Percentiles rank a stretch among this genome's conserved stretches.
phyloP scores from a whole-genome alignment of 1,140 invertebrate species.

The Ceratitis capitata region DNA sequence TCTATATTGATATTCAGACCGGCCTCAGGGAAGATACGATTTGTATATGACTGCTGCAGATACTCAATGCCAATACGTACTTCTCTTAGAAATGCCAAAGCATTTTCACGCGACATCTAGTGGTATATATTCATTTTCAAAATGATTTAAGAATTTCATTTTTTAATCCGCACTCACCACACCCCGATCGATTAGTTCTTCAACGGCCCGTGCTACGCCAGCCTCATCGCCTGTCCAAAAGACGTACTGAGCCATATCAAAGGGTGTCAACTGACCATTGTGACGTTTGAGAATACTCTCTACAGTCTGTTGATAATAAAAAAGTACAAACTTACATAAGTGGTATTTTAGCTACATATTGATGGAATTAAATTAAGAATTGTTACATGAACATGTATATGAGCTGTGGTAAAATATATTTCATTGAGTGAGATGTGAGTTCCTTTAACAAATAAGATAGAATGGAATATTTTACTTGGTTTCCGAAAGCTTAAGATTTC shows the following conservation, averaged over 20 bases:
- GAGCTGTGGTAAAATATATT: too few relatives aligned
- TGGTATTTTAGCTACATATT: too few relatives aligned
- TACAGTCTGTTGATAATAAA: conserved; percentile 53
- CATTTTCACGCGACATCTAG: conserved; percentile 76
- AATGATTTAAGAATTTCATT: background rate
- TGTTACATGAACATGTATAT: too few relatives aligned
- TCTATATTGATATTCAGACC: conserved; percentile 54
- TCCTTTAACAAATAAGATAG: too few relatives aligned
- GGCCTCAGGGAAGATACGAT: conserved; percentile 61
- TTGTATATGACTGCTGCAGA: conserved; percentile 71
- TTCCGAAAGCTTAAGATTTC: too few relatives aligned
- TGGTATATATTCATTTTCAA: background rate
- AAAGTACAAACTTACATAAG: background rate
- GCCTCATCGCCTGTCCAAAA: conserved; percentile 82
- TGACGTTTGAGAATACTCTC: conserved; percentile 62
- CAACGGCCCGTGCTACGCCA: conserved; percentile 76
- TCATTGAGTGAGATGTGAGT: too few relatives aligned
- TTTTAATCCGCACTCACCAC: conserved; percentile 68
- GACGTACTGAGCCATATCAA: conserved; percentile 81
- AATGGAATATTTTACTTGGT: too few relatives aligned
- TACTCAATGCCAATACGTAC: conserved; percentile 77
- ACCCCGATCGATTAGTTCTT: conserved; percentile 77
- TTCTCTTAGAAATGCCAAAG: conserved; percentile 77
- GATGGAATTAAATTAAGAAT: too few relatives aligned
- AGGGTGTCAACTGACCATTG: conserved; percentile 73